Conservation (phyloP, 1,140 invertebrate species). For the Tetramorium simillimum region DNA sequence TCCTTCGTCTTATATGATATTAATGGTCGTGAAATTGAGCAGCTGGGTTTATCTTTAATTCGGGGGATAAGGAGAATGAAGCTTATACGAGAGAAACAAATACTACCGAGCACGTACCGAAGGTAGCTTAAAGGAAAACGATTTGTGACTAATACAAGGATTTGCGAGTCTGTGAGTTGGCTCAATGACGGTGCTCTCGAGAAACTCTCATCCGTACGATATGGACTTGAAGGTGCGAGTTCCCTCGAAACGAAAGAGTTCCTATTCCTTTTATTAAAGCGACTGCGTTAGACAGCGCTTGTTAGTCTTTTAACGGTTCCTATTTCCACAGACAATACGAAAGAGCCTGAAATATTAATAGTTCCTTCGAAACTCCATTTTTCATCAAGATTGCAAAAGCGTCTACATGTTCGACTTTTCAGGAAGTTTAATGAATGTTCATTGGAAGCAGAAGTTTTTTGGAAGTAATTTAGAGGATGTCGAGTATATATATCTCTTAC, state of each 20-base stretch:
- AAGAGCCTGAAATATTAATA: constrained; percentile 13
- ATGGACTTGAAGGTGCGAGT: constrained; percentile 3
- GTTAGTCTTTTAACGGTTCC: constrained; percentile 24
- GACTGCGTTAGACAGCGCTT: background rate
- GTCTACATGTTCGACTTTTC: background rate
- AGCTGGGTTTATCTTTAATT: constrained; percentile 18
- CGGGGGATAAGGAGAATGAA: background rate
- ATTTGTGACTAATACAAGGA: constrained; percentile 29
- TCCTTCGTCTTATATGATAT: background rate
- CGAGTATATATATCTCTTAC: background rate
- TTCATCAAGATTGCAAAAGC: background rate
- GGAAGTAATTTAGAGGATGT: background rate
- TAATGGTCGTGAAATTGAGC: background rate
- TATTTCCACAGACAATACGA: background rate
- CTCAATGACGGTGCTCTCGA: constrained; percentile 2
- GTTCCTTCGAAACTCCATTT: background rate
- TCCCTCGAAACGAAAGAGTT: background rate
- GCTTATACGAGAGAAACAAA: background rate
- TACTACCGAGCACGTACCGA: background rate
- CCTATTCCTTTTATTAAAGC: background rate
- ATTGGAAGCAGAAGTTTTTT: background rate
- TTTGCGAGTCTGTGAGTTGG: constrained; percentile 24
- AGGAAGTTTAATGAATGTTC: background rate
- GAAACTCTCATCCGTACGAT: constrained; percentile 28
- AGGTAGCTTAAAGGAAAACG: constrained; percentile 9